Evolutionary conservation across 2,888 invertebrate genomes (phyloP).

Genomic region (Margaritifera margaritifera): DNA sequence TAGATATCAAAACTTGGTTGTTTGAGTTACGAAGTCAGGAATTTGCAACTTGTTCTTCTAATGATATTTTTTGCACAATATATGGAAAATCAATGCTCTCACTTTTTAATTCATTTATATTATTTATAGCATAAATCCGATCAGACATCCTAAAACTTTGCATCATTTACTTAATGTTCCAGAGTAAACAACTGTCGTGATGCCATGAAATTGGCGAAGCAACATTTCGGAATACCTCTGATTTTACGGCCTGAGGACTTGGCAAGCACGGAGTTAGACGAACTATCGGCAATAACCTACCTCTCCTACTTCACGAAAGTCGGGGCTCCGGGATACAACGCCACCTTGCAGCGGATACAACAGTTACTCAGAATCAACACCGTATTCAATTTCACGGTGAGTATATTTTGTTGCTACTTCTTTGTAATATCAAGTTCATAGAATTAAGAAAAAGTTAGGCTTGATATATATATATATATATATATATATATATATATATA

Average conservation of each 20-base stretch:
- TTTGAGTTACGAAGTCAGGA: too few relatives aligned
- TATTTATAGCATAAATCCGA: too few relatives aligned
- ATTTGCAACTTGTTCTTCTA: too few relatives aligned
- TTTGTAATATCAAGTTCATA: too few relatives aligned
- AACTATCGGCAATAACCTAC: slow-evolving; percentile 97
- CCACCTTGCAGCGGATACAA: slow-evolving; percentile 93
- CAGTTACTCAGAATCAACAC: slow-evolving; percentile 80
- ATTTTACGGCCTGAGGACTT: slow-evolving; percentile 96
- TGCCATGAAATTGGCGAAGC: slow-evolving; percentile 93
- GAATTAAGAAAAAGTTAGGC: slow-evolving; percentile 1
- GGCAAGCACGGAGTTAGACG: slow-evolving; percentile 95
- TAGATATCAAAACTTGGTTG: too few relatives aligned
- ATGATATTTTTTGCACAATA: too few relatives aligned
- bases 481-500: too few relatives aligned
- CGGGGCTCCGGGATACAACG: slow-evolving; percentile 90
- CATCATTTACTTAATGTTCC: slow-evolving; percentile 36
- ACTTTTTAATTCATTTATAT: too few relatives aligned
- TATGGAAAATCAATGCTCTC: too few relatives aligned
- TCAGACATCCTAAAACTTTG: neutral
- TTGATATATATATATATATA: too few relatives aligned
- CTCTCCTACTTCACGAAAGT: slow-evolving; percentile 98
- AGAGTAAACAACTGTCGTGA: slow-evolving; percentile 93
- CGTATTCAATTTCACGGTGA: slow-evolving; percentile 93
- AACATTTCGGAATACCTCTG: slow-evolving; percentile 93
- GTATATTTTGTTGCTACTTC: slow-evolving; percentile 51